phyloP scores from a whole-genome alignment of 2,113 vertebrate species.

The Seriola dumerili region DNA sequence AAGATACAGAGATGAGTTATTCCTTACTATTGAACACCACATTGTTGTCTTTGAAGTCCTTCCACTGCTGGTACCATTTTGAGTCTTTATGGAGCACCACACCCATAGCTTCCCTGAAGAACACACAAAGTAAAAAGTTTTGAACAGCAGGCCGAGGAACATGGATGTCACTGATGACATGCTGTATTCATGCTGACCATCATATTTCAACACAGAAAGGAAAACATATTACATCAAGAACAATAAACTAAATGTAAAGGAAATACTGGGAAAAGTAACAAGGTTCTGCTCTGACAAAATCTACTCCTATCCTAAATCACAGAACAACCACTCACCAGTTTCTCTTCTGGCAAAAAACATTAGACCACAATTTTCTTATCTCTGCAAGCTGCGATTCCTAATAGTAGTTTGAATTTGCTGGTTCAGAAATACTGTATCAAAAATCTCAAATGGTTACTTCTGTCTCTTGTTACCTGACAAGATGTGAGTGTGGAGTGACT shows the following conservation, averaged over 20 bases:
- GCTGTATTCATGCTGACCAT: neutral
- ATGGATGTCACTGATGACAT: neutral
- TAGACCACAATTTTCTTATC: neutral
- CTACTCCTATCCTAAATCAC: neutral
- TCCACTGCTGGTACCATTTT: conserved; percentile 99
- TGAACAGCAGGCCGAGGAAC: neutral
- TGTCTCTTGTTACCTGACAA: too few species aligned
- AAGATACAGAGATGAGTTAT: neutral
- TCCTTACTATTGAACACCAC: conserved; percentile 94
- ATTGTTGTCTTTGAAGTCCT: conserved; percentile 98
- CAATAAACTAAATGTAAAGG: neutral
- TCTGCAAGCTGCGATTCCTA: neutral
- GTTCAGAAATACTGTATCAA: neutral
- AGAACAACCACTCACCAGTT: neutral
- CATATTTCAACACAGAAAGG: conserved; percentile 1
- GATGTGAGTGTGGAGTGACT: too few species aligned
- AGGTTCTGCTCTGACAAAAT: too few species aligned
- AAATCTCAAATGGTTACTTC: neutral
- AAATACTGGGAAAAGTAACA: neutral
- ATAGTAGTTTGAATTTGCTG: neutral
- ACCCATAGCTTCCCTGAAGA: conserved; percentile 91
- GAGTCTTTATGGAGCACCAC: conserved; percentile 97
- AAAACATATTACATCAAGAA: neutral
- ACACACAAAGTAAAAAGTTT: conserved; percentile 33
- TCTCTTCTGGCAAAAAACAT: neutral